Base-by-base conservation (phyloP, 1,140 invertebrate genomes). In the Harpegnathos saltator region DNA sequence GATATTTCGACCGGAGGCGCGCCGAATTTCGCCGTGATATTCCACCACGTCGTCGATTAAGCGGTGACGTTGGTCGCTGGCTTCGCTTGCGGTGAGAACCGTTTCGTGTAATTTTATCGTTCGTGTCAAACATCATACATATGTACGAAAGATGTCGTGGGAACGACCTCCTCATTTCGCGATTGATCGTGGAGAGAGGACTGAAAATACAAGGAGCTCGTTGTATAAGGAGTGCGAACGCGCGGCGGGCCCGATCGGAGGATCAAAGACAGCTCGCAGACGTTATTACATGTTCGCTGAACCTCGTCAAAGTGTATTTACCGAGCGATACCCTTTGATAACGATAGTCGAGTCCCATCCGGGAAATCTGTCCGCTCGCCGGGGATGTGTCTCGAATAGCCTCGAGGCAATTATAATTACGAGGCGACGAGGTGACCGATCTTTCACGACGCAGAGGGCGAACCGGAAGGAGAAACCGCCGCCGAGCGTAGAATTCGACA, bases 231-330 rank as follows among this genome's bases (percentile, higher is more conserved):
- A 80, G n/a, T 26, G 29, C 17, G 44, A 1, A 19, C 14, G 59
- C 44, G 48, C 24, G 56, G 63, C 68, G 68, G 3, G 15, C n/a
- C 48, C n/a, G 38, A 75, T 62, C 44, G 62, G 24, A 44, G 26
- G 63, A 68, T 85, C 54, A 83, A 84, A 84, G 81, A 77, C n/a
- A n/a, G n/a, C 19, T 56, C 22, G 22, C 22, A 62, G 50, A 56
- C 33, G 65, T 75, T 84, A 69, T 33, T 38, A 50, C 50, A 75
- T 29, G 59, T 65, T 44, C 29, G 52, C 48, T 78, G 50, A 78
- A 58, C 17, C 58, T 38, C 29, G 54, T 54, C 52, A 58, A 84
- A 85, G 68, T 65, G 65, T 85, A 71, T 85, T 78, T 85, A 78
- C 38, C 26, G 17, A 14, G 33, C 26, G 26, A 4, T 85, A 58